Evolutionary conservation across 2,797 vertebrate species (phyloP).

Genomic region (Sciurus carolinensis): DNA sequence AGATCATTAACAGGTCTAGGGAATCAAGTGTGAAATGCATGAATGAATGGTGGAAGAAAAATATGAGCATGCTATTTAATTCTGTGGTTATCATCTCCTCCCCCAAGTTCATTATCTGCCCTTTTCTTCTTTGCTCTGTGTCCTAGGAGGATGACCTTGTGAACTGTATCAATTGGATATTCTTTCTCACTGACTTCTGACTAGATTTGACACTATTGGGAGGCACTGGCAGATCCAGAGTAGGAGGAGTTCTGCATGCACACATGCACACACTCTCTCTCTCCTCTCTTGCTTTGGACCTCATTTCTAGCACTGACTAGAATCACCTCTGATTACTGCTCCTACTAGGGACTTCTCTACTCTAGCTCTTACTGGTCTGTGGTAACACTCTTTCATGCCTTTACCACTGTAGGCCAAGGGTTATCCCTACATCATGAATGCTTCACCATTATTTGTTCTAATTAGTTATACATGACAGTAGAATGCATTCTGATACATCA

Average conservation of each 20-base stretch:
- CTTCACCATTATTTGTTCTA: not conserved
- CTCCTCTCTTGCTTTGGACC: not conserved
- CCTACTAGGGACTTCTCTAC: not conserved
- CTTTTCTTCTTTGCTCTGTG: not conserved
- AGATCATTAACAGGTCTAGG: not conserved
- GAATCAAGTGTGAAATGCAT: not conserved
- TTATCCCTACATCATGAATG: not conserved
- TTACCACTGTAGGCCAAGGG: not conserved
- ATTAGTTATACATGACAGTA: too few species aligned
- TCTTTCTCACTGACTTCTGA: not conserved
- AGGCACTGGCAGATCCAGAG: not conserved
- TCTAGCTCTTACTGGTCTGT: not conserved
- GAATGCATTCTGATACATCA: too few species aligned
- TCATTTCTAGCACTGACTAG: constrained; percentile 9
- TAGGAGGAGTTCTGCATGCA: not conserved
- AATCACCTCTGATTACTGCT: constrained; percentile 7
- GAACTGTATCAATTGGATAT: not conserved
- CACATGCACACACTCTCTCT: too few species aligned
- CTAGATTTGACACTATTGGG: constrained; percentile 2
- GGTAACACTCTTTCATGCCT: not conserved
- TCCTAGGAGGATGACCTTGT: not conserved
- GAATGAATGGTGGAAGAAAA: not conserved
- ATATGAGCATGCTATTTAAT: not conserved
- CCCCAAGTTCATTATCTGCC: not conserved
- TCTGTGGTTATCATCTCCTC: not conserved